These are phyloP conservation scores for Epinephelus coioides DNA, from an alignment of 2,797 vertebrate species.

Conservation along the genomic window DNA sequence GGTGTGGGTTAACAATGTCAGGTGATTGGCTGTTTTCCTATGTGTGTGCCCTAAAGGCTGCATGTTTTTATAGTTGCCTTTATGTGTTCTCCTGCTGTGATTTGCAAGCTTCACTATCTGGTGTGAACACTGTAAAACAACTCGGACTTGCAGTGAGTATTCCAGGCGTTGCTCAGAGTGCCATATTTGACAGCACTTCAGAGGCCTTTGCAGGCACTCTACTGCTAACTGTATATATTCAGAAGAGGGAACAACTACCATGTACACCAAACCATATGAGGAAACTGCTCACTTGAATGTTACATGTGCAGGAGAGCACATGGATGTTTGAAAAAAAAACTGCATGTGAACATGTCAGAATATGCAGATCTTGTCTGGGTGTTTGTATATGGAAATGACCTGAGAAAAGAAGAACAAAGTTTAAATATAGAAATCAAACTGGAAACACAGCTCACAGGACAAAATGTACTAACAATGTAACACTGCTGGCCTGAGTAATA, in stretches of 20 bases:
- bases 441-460: neutral
- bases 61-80: slow-evolving; percentile 13
- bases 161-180: slow-evolving; percentile 7
- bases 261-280: neutral
- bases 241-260: slow-evolving; percentile 6
- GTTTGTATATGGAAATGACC: slow-evolving; percentile 3
- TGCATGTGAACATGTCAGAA: neutral
- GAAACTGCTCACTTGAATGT: neutral
- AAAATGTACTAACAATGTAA: neutral
- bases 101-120: slow-evolving; percentile 4
- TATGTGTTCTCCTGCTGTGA: neutral
- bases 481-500: neutral
- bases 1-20: neutral
- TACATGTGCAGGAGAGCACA: neutral
- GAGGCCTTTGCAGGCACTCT: slow-evolving; percentile 1
- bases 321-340: neutral
- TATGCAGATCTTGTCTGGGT: neutral
- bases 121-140: neutral
- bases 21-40: neutral
- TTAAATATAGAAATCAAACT: neutral
- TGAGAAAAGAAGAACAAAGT: neutral
- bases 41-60: neutral
- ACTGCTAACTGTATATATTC: slow-evolving; percentile 3
- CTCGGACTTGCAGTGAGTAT: neutral
- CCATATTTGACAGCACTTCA: slow-evolving; percentile 2